Base-by-base conservation (phyloP, 2,113 vertebrate species). In the Sinocyclocheilus grahami region DNA sequence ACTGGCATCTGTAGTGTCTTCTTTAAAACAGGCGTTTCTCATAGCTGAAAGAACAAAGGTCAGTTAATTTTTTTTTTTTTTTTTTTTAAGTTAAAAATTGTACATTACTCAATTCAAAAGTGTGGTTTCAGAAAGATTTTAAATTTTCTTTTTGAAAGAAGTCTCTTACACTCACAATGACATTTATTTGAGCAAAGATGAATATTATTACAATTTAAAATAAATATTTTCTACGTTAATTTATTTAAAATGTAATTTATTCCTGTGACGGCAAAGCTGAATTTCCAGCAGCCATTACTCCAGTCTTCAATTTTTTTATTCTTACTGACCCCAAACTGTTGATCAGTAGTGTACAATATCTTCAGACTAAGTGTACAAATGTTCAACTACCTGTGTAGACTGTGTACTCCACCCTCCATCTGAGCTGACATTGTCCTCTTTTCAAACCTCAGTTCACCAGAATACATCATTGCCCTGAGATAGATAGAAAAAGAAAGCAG, bases 391-490 rank as follows among this genome's bases (percentile, higher is more conserved):
- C 97, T 98, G 93, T 99, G 98, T 72, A 99, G 94, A 86, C 98
- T 91, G 1, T 99, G 98, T 55, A 99, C 97, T 1, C 98, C 98
- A 77, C 98, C 98, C 94, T 99, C 98, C 91, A 97, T 94, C 89
- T 99, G 98, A 72, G 98, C 98, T 0, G 97, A 99, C 0, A 95
- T 88, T 0, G 98, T 99, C 92, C 98, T 96, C 94, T 97, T 99
- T 91, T 99, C 98, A 94, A 99, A 99, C 90, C 99, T 99, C 87
- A 99, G 95, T 88, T 99, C 97, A 89, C 98, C 98, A 0, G 96
- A 97, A 87, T 99, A 99, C 98, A 99, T 99, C 98, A 99, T 98
- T 87, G 96, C 96, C 91, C 98, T 99, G 84, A 10, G 13, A 80
- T 55, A 20, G 37, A 81, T 24, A 30, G 5, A 71, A 5, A 39